phyloP scores from a whole-genome alignment of 2,888 invertebrate species.

The Dioctria rufipes region DNA sequence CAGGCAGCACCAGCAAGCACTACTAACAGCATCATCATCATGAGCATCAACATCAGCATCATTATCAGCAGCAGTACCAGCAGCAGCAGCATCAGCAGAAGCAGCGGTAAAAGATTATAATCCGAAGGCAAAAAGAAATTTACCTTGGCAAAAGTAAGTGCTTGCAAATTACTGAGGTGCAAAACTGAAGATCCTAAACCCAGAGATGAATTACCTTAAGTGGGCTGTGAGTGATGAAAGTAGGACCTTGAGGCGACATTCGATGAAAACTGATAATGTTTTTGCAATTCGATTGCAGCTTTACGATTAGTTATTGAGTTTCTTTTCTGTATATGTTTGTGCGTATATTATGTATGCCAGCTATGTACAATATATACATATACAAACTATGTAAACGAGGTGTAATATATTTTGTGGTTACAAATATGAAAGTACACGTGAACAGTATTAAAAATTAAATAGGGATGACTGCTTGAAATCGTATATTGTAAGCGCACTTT shows the following conservation, averaged over 20 bases:
- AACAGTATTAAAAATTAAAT: too few species aligned
- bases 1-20: background rate
- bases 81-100: background rate
- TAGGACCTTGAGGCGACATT: slow-evolving; percentile 31
- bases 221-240: slow-evolving; percentile 49
- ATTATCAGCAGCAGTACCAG: too few species aligned
- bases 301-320: slow-evolving; percentile 2
- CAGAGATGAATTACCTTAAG: slow-evolving; percentile 44
- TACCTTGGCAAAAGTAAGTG: slow-evolving; percentile 33
- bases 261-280: slow-evolving; percentile 33
- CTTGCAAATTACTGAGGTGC: slow-evolving; percentile 47
- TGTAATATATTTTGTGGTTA: too few species aligned
- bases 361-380: too few species aligned
- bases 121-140: slow-evolving; percentile 31
- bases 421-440: too few species aligned
- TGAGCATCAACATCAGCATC: too few species aligned
- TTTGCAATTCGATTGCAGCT: slow-evolving; percentile 17
- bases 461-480: too few species aligned
- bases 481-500: too few species aligned
- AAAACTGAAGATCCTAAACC: slow-evolving; percentile 40
- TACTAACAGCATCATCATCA: too few species aligned
- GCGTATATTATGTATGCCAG: background rate
- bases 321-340: background rate
- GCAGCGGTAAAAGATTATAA: slow-evolving; percentile 45
- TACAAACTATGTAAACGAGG: too few species aligned